Base-by-base conservation (phyloP, 2,888 invertebrate species). In the Drosophila yooni region DNA sequence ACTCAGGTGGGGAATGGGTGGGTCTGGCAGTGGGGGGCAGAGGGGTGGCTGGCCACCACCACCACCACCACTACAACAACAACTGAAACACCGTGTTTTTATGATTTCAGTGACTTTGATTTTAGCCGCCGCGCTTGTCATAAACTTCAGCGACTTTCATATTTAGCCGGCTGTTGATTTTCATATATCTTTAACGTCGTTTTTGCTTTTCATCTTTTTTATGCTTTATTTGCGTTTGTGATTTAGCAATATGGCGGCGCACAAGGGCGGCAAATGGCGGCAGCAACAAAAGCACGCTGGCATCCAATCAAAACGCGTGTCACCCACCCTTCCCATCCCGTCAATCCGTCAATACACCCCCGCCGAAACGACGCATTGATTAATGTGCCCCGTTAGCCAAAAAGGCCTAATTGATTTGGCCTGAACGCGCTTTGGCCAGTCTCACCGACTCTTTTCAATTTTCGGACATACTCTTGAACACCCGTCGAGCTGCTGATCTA, bases 101-200 rank as follows among this genome's bases (percentile, higher is more conserved):
- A 87, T 75, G 85, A 80, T 65, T 67, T 68, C 64, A 51, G 52
- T 58, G 90, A 81, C 87, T 88, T 88, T 88, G 87, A 88, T 88
- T 88, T 90, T 74, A 83, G 89, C 87, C 87, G 87, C 89, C 81
- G 89, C 85, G 77, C 66, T 84, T 88, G 87, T 85, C 87, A 90
- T 88, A 88, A 88, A 88, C 78, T 57, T 59, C 52, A 65, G 63
- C 40, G 77, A 70, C 88, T 89, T 89, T 90, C 90, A 86, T 88
- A 82, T 90, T 84, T 89, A 57, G 90, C 87, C 87, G 87, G 73
- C 87, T 80, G 81, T 84, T 87, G 80, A 69, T 84, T 84, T 83
- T 81, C 64, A 69, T 85, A 89, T 82, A 79, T 80, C 76, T 72
- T 82, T 70, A 70, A 68, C 73, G 64, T 68, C 57, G 33, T 57